Conservation (phyloP, 2,888 invertebrate species). For the Drosophila atroscutellata region DNA sequence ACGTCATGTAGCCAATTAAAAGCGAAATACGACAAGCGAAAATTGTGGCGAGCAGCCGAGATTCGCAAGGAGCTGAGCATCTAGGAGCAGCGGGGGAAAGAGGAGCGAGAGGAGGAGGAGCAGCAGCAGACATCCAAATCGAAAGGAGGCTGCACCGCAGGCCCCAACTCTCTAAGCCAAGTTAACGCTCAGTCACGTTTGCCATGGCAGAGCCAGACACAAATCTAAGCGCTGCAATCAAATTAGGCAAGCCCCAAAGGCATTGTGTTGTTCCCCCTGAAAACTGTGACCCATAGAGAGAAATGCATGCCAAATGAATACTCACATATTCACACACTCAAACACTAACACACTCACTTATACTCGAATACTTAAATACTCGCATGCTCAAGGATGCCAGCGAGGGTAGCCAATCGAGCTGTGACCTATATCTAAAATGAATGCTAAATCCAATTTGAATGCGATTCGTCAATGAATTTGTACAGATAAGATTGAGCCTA, state of each 20-base stretch:
- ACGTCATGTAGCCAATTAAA: slow-evolving; percentile 82
- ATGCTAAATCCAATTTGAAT: background rate
- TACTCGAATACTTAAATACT: background rate
- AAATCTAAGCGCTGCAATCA: slow-evolving; percentile 76
- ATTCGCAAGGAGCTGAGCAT: slow-evolving; percentile 24
- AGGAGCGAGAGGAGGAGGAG: slow-evolving; percentile 1
- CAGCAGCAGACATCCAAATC: slow-evolving; percentile 44
- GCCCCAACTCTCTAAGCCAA: slow-evolving; percentile 38
- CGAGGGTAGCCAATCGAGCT: background rate
- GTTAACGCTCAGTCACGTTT: slow-evolving; percentile 69
- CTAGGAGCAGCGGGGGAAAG: background rate
- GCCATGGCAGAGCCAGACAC: slow-evolving; percentile 51
- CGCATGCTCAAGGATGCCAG: background rate
- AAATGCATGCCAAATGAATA: slow-evolving; percentile 17
- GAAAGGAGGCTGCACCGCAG: slow-evolving; percentile 45
- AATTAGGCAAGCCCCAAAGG: slow-evolving; percentile 68
- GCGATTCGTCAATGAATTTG: background rate
- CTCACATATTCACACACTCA: slow-evolving; percentile 1
- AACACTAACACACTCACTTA: too few species aligned
- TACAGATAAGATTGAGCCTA: background rate
- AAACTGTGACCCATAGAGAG: slow-evolving; percentile 47
- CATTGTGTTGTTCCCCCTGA: slow-evolving; percentile 20
- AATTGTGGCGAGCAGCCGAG: slow-evolving; percentile 63
- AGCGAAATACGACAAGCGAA: slow-evolving; percentile 77
- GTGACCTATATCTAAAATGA: background rate